A percentile compares a stretch with the other conserved stretches of the same genome.
phyloP scores from a whole-genome alignment of 2,797 vertebrate genomes.

The Eidolon dupreanum region DNA sequence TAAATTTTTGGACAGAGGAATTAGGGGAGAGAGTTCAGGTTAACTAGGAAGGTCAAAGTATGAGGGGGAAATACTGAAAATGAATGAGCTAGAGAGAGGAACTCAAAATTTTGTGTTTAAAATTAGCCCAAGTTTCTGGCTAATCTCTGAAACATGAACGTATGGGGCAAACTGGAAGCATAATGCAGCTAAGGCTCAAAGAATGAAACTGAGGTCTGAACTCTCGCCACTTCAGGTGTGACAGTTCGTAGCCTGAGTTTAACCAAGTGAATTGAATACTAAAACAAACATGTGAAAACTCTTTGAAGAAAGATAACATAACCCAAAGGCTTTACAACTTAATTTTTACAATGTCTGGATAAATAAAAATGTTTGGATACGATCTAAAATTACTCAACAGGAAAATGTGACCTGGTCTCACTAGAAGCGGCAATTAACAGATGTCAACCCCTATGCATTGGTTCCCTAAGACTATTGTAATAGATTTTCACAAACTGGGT shows the following conservation, averaged over 20 bases:
- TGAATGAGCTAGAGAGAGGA: background rate
- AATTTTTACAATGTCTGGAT: background rate
- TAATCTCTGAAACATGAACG: background rate
- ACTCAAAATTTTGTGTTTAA: background rate
- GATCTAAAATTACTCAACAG: background rate
- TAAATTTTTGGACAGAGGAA: background rate
- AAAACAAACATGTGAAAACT: background rate
- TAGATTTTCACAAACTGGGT: background rate
- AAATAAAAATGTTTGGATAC: background rate
- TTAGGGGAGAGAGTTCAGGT: background rate
- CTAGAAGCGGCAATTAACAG: background rate
- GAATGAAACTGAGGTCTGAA: background rate
- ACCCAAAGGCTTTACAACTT: background rate
- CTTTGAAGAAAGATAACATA: background rate
- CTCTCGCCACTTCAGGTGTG: background rate
- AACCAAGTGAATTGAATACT: background rate
- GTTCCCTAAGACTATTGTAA: background rate
- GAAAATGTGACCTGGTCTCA: slow-evolving; percentile 2
- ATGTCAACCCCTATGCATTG: background rate
- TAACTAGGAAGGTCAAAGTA: background rate
- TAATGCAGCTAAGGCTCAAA: background rate
- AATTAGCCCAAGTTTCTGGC: background rate
- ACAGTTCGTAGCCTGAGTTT: background rate
- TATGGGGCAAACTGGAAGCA: background rate
- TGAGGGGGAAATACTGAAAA: background rate